Conservation (phyloP, 1,140 invertebrate species). For the Achroia grisella region DNA sequence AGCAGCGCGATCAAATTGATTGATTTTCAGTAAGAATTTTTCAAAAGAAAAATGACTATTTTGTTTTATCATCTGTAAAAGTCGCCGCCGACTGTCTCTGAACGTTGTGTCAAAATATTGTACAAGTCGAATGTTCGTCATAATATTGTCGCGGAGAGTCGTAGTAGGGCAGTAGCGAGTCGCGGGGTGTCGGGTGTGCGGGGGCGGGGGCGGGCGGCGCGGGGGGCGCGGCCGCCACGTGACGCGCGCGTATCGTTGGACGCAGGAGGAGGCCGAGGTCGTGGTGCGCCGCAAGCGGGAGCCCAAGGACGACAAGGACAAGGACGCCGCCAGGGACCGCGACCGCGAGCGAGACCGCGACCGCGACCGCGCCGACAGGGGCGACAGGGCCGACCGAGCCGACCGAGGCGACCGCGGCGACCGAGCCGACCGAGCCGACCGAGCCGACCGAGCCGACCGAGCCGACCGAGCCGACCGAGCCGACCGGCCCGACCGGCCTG, state of each 20-base stretch:
- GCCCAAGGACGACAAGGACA: conserved; percentile 14
- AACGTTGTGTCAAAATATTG: too few relatives aligned
- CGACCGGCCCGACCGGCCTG: conserved; percentile 11
- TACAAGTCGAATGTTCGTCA: too few relatives aligned
- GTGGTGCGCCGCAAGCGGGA: conserved; percentile 44
- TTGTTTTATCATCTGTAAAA: too few relatives aligned
- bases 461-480: conserved; percentile 42
- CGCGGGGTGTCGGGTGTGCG: too few relatives aligned
- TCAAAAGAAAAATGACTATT: too few relatives aligned
- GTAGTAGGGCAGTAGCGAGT: too few relatives aligned
- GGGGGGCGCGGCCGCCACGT: background rate
- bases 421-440: conserved; percentile 35
- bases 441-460: conserved; percentile 28
- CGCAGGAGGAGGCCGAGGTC: conserved; percentile 59
- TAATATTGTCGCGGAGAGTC: too few relatives aligned
- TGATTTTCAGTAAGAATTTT: too few relatives aligned
- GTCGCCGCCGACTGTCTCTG: too few relatives aligned
- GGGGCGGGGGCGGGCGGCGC: conserved; percentile 2
- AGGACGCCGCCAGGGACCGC: conserved; percentile 40
- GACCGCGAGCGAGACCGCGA: conserved; percentile 36
- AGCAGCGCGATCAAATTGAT: too few relatives aligned
- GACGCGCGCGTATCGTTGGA: conserved; percentile 12
- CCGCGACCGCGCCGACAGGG: conserved; percentile 38
- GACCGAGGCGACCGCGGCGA: conserved; percentile 13
- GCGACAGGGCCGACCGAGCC: conserved; percentile 20